Percentiles rank a stretch among this genome's conserved stretches.
These are phyloP conservation scores for Artemisiospiza belli DNA, from an alignment of 2,113 vertebrate species.

Conservation along the genomic window DNA sequence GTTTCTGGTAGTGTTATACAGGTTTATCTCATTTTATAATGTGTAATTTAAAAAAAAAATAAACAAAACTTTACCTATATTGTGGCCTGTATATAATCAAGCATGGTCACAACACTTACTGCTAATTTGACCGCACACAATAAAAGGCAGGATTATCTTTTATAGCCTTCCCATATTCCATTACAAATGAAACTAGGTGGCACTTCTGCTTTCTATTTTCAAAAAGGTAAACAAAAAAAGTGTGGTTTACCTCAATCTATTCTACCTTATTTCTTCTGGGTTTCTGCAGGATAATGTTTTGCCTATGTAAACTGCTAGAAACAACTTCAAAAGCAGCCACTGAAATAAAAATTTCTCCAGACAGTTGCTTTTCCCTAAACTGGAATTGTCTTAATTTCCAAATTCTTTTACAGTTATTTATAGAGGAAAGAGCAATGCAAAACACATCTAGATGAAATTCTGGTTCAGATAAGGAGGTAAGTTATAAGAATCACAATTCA, in stretches of 20 bases:
- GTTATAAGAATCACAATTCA: accelerated
- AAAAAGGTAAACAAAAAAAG: not conserved
- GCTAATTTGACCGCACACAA: not conserved
- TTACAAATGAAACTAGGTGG: not conserved
- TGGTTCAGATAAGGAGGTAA: conserved; percentile 36
- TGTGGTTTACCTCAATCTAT: not conserved
- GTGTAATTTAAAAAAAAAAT: not conserved
- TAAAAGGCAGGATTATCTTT: not conserved
- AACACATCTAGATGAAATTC: not conserved
- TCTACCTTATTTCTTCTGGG: not conserved
- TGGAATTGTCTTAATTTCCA: not conserved
- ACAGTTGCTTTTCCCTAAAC: not conserved
- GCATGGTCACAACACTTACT: not conserved
- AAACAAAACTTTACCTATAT: not conserved
- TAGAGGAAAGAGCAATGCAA: conserved; percentile 78
- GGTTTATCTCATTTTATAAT: not conserved
- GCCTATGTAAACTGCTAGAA: not conserved
- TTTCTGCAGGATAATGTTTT: not conserved
- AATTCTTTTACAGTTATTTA: conserved; percentile 81
- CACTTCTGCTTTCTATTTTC: not conserved
- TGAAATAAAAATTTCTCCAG: not conserved
- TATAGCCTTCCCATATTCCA: not conserved
- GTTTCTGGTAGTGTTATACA: not conserved
- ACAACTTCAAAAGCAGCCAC: not conserved
- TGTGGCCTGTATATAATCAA: not conserved